These are phyloP conservation scores for Salvelinus alpinus DNA, from an alignment of 2,113 vertebrate genomes.

Conservation along the genomic window DNA sequence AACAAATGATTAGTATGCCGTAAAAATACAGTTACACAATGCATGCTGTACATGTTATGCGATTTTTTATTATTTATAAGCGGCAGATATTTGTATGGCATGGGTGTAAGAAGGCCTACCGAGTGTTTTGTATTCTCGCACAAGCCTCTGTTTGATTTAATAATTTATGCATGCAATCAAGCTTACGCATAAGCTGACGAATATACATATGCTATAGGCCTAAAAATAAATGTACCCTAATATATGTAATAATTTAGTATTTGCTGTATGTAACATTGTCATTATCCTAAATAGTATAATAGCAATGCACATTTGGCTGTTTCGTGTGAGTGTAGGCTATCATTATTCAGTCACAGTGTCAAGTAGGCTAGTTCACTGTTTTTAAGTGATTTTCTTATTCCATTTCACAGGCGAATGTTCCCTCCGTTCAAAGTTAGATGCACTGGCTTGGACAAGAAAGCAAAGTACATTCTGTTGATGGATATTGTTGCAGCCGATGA, in stretches of 20 bases:
- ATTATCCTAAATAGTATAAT: constrained; percentile 37
- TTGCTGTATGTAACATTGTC: background rate
- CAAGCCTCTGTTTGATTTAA: too few species aligned
- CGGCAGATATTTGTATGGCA: background rate
- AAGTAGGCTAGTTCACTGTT: background rate
- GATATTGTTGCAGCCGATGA: constrained; percentile 98
- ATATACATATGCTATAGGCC: background rate
- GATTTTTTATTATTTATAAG: background rate
- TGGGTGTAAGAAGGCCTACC: background rate
- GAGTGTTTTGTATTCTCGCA: background rate
- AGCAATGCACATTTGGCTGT: constrained; percentile 49
- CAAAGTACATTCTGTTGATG: constrained; percentile 98
- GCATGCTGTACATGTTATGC: background rate
- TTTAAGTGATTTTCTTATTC: constrained; percentile 19
- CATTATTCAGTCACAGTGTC: too few species aligned
- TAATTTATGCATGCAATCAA: background rate
- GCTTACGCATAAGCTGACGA: background rate
- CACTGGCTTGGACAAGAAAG: constrained; percentile 98
- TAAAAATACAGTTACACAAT: background rate
- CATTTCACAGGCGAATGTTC: constrained; percentile 89
- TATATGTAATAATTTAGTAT: background rate
- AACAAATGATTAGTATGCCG: background rate
- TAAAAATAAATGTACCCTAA: constrained; percentile 5
- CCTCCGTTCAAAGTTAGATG: constrained; percentile 99
- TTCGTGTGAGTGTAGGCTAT: background rate